Evolutionary conservation across 2,888 invertebrate species (phyloP).

Genomic region (Caenorhabditis doughertyi): DNA sequence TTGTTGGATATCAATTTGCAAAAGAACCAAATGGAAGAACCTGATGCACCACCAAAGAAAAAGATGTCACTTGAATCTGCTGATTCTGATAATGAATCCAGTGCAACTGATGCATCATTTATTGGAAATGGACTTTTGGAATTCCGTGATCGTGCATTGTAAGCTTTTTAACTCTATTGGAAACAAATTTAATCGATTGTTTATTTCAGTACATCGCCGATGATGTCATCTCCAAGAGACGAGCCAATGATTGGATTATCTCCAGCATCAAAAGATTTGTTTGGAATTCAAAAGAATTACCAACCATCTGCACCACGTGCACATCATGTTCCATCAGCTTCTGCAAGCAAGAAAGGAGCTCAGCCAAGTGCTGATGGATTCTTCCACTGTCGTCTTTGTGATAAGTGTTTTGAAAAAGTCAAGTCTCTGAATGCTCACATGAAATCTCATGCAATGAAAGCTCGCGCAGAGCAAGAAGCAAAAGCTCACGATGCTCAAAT

Average conservation of each 20-base stretch:
- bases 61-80: conserved; percentile 59
- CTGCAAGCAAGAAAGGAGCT: conserved; percentile 79
- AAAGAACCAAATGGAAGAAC: conserved; percentile 64
- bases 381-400: conserved; percentile 82
- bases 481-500: conserved; percentile 72
- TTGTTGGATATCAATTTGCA: conserved; percentile 77
- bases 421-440: conserved; percentile 97
- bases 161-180: conserved; percentile 1
- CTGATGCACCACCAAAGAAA: conserved; percentile 52
- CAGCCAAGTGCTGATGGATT: conserved; percentile 82
- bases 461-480: conserved; percentile 82
- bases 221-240: conserved; percentile 55
- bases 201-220: conserved; percentile 60
- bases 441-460: conserved; percentile 91
- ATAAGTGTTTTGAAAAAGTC: conserved; percentile 82
- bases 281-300: conserved; percentile 67
- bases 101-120: conserved; percentile 51
- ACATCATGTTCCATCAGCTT: conserved; percentile 48
- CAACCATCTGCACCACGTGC: conserved; percentile 67
- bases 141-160: conserved; percentile 61
- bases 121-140: conserved; percentile 32
- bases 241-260: conserved; percentile 47
- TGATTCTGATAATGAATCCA: conserved; percentile 61
- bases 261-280: conserved; percentile 47
- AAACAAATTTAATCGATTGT: neutral